Percentiles rank a stretch among this genome's conserved stretches.
Conservation (phyloP, 2,113 vertebrate species). For the Pseudolaguvia tuberculata region DNA sequence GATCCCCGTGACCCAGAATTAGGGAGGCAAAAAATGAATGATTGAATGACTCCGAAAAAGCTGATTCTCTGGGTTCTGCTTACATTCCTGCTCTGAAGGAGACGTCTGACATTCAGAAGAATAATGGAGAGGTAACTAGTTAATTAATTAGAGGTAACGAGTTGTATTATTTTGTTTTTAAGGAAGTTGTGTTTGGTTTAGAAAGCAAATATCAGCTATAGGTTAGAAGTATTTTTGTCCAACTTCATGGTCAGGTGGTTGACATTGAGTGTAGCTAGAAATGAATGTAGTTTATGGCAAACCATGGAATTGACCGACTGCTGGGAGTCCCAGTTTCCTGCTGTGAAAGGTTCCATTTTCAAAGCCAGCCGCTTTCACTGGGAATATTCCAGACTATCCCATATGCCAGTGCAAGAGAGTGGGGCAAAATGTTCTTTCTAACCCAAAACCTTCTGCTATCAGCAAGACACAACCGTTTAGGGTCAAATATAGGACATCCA, state of each 20-base stretch:
- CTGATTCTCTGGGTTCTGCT: slow-evolving; percentile 48
- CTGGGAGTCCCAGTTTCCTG: slow-evolving; percentile 76
- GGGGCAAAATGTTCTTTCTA: slow-evolving; percentile 58
- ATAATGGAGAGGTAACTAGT: slow-evolving; percentile 45
- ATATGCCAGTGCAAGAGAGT: slow-evolving; percentile 72
- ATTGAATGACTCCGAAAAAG: too few species aligned
- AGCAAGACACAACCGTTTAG: background rate
- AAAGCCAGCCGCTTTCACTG: slow-evolving; percentile 76
- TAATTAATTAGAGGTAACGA: too few species aligned
- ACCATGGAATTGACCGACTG: slow-evolving; percentile 75
- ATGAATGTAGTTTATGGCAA: slow-evolving; percentile 80
- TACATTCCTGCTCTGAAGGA: slow-evolving; percentile 53
- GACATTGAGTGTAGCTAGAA: slow-evolving; percentile 74
- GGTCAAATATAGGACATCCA: too few species aligned
- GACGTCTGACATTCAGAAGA: slow-evolving; percentile 46
- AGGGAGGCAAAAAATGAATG: too few species aligned
- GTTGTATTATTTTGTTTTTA: background rate
- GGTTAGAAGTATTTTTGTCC: slow-evolving; percentile 68
- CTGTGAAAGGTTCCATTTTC: slow-evolving; percentile 84
- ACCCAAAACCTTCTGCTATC: slow-evolving; percentile 11
- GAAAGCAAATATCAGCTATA: background rate
- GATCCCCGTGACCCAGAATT: too few species aligned
- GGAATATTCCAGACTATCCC: slow-evolving; percentile 69
- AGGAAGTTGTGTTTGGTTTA: slow-evolving; percentile 18
- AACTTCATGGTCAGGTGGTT: slow-evolving; percentile 81